These are phyloP conservation scores for Thymelicus acteon DNA, from an alignment of 2,888 invertebrate species.

Conservation along the genomic window DNA sequence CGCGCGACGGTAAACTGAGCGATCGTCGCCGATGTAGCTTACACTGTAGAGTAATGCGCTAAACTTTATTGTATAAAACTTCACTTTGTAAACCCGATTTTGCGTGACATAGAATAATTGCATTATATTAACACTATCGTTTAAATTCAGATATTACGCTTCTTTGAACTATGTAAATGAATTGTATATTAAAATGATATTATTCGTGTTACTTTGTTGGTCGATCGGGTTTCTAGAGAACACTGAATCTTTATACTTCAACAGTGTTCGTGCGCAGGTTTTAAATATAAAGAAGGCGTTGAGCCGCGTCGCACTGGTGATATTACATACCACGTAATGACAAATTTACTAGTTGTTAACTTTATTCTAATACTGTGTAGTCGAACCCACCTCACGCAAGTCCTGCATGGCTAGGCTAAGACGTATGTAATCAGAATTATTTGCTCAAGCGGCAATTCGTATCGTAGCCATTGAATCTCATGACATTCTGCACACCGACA, in stretches of 20 bases:
- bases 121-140: conserved; percentile 68
- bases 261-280: conserved; percentile 60
- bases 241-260: conserved; percentile 69
- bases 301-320: conserved; percentile 69
- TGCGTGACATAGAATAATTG: conserved; percentile 59
- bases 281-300: conserved; percentile 59
- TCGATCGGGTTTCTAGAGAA: conserved; percentile 79
- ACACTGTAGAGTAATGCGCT: conserved; percentile 71
- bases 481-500: conserved; percentile 74
- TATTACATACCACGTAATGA: conserved; percentile 56
- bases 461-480: conserved; percentile 82
- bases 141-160: conserved; percentile 71
- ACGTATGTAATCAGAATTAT: conserved; percentile 69
- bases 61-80: conserved; percentile 70
- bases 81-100: conserved; percentile 58
- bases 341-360: conserved; percentile 60
- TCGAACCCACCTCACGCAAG: conserved; percentile 72
- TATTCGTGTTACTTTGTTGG: conserved; percentile 73
- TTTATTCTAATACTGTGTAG: conserved; percentile 68
- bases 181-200: conserved; percentile 78
- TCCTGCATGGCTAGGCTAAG: conserved; percentile 72
- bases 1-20: conserved; percentile 48
- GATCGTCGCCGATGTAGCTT: conserved; percentile 57
- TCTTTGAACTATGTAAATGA: conserved; percentile 73
- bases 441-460: conserved; percentile 82